Evolutionary conservation across 2,797 vertebrate genomes (phyloP), one percentile per base, ranked within the genome.

Genomic region (Oceanodroma leucorhoa): DNA sequence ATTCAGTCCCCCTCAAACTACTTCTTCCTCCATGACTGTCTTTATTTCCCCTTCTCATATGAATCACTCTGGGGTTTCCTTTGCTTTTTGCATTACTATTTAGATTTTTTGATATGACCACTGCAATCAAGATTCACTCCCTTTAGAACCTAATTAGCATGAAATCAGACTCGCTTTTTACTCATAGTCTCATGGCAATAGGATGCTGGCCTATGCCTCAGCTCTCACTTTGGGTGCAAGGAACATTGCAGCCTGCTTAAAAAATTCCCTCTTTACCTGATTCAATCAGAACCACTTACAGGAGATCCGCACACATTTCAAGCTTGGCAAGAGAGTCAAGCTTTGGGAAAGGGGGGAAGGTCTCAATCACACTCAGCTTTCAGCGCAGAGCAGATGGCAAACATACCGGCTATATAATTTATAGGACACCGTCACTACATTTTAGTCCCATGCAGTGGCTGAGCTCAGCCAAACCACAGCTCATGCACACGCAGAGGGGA

Each of bases 61-160:
- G 91, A 97, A 94, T 97, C 92, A 96, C 40, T 94, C 93, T 77
- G 76, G 95, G 58, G 72, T 96, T 97, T 97, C 93, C 93, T 95
- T 95, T 90, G 78, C 82, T 92, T 81, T 94, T 92, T 88, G 71
- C 81, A 76, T 95, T 89, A 82, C 85, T 93, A 41, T 95, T 96
- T 95, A 40, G 83, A 87, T 85, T 93, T 65, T 95, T 94, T 95
- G 90, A 89, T 94, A 92, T 76, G 92, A 90, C 89, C 91, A 87
- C 45, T 80, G 91, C 53, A 93, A 96, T 95, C 94, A 96, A 94
- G 85, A 93, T 70, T 88, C 20, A 3, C 53, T 84, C 83, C 54
- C 64, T 87, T 88, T 90, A 95, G 87, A 93, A 70, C 30, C n/a
- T 87, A 91, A 95, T 95, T 76, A 95, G 80, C 72, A 94, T 92